Conservation (phyloP, 1,140 invertebrate genomes). For the Drosophila ambigua region DNA sequence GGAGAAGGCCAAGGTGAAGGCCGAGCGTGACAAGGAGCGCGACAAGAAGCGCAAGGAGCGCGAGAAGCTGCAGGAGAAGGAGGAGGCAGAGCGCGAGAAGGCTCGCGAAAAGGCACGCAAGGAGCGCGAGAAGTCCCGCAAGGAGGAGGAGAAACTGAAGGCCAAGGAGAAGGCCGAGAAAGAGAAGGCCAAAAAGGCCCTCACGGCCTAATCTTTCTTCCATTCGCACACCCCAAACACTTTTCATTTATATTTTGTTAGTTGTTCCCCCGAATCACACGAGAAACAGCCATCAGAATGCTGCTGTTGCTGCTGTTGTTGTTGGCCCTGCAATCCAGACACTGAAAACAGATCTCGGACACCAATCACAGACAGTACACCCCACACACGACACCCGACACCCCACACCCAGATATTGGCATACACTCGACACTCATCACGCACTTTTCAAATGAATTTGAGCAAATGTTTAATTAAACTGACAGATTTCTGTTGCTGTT, state of each 20-base stretch:
- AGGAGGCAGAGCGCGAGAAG: conserved; percentile 51
- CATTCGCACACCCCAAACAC: too few relatives aligned
- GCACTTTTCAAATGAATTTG: too few relatives aligned
- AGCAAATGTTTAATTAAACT: too few relatives aligned
- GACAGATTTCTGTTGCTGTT: conserved; percentile 23
- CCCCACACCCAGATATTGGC: background rate
- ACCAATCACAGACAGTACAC: too few relatives aligned
- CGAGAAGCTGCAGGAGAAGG: conserved; percentile 39
- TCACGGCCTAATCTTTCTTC: conserved; percentile 15
- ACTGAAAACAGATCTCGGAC: background rate
- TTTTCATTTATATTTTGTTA: background rate
- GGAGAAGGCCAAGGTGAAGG: conserved; percentile 44
- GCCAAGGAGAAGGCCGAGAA: conserved; percentile 44
- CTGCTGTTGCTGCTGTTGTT: too few relatives aligned
- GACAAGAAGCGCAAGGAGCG: conserved; percentile 13
- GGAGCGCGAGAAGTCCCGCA: conserved; percentile 44
- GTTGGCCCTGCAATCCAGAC: too few relatives aligned
- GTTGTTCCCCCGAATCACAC: background rate
- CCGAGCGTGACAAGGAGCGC: conserved; percentile 29
- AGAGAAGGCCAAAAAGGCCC: conserved; percentile 36
- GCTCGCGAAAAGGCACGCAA: conserved; percentile 35
- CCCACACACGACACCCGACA: background rate
- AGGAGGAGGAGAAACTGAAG: conserved; percentile 33
- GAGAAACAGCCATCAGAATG: too few relatives aligned
- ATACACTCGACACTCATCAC: too few relatives aligned